Base-by-base conservation (phyloP, 2,113 vertebrate species). In the Mixornis gularis region DNA sequence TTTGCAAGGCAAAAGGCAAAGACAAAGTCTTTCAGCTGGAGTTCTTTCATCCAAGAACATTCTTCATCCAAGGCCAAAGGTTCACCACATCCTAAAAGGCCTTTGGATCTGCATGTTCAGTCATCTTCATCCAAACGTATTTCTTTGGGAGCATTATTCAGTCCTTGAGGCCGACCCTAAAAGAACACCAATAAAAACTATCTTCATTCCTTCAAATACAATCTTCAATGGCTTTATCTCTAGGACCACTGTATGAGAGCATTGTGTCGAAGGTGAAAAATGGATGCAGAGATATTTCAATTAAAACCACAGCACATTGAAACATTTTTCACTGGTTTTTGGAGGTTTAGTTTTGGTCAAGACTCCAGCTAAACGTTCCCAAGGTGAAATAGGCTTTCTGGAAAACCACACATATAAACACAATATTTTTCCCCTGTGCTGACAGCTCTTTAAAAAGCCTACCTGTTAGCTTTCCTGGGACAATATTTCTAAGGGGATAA, bases 51-150 rank as follows among this genome's bases (percentile, higher is more conserved):
- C 95, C 95, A 92, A 94, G 78, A 94, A 91, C 66, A 81, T 71
- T 95, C 90, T 95, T 96, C 91, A 89, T 86, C 89, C 89, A 96
- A 93, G 92, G 93, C 93, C 93, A 96, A 96, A 94, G 93, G 92
- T 94, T 90, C 89, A 91, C 90, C 92, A 87, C 65, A 89, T 96
- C 95, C 84, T 96, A 94, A 93, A 96, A 91, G 91, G 86, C 88
- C 89, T 93, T 92, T 91, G 93, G 94, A 94, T 91, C 88, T 95
- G 92, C 94, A 96, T 92, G 93, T 80, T 96, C 92, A 93, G 83
- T 96, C 82, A 89, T 94, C 84, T 93, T 94, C 90, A 84, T 94
- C 93, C 94, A 92, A 94, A 88, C 73, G 87, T 53, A 85, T 93
- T 92, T 94, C 92, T 96, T 95, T 95, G 85, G 93, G 92, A 96